Evolutionary conservation across 1,140 invertebrate genomes (phyloP).

Genomic region (Papilio glaucus): DNA sequence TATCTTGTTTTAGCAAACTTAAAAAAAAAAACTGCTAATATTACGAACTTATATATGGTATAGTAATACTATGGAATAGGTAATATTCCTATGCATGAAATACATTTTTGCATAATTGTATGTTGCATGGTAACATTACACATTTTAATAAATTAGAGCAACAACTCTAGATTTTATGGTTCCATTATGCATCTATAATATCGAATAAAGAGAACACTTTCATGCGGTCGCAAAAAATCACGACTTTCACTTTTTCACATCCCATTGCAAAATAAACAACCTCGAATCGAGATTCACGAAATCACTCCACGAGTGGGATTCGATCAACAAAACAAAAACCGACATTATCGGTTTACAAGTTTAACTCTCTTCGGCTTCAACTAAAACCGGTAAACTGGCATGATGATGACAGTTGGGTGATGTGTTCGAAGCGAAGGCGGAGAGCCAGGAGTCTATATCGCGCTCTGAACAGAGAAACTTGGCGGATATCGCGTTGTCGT

Average conservation of each 20-base stretch:
- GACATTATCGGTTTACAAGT: conserved; percentile 47
- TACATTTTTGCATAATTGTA: conserved; percentile 2
- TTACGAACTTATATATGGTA: background rate
- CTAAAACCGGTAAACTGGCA: conserved; percentile 85
- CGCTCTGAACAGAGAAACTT: conserved; percentile 85
- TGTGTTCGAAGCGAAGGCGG: conserved; percentile 84
- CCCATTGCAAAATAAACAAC: conserved; percentile 77
- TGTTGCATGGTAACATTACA: conserved; percentile 8
- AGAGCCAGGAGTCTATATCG: conserved; percentile 86
- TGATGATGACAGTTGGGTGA: conserved; percentile 81
- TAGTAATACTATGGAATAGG: background rate
- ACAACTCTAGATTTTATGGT: background rate
- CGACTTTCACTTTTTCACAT: conserved; percentile 77
- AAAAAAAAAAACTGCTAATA: background rate
- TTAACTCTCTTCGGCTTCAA: conserved; percentile 86
- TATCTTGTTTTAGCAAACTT: background rate
- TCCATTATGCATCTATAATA: conserved; percentile 39
- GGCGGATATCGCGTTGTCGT: conserved; percentile 85
- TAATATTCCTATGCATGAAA: background rate
- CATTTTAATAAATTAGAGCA: conserved; percentile 5
- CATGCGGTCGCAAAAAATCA: conserved; percentile 67
- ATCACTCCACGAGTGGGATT: conserved; percentile 45
- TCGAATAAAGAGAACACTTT: conserved; percentile 59
- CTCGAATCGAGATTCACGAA: conserved; percentile 57
- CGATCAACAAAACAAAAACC: conserved; percentile 49